Conservation (phyloP, 2,797 vertebrate genomes). For the Pteropus rufus region DNA sequence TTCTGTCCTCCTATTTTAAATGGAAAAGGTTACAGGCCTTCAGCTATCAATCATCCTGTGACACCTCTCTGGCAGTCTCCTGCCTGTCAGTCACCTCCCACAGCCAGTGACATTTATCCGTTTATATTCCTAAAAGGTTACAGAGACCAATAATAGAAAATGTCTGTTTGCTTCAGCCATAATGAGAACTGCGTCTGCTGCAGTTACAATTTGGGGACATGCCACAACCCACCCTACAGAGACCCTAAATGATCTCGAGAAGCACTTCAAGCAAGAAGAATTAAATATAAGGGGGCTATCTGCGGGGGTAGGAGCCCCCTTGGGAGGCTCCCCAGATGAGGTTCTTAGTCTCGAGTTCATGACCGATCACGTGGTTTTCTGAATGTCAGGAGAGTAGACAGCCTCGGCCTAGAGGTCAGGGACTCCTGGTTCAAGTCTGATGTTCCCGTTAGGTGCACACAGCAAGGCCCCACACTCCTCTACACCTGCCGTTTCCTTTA, state of each 20-base stretch:
- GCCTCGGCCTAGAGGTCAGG: not conserved
- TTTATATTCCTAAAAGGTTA: conserved; percentile 39
- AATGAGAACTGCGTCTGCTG: not conserved
- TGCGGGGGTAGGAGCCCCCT: accelerated
- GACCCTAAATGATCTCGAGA: not conserved
- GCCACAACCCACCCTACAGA: not conserved
- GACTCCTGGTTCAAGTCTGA: not conserved
- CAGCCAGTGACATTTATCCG: conserved; percentile 55
- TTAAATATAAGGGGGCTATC: not conserved
- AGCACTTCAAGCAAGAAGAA: not conserved
- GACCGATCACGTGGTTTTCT: not conserved
- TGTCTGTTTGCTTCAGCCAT: conserved; percentile 18
- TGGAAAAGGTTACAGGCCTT: conserved; percentile 21
- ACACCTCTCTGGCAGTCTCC: not conserved
- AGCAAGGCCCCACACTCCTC: not conserved
- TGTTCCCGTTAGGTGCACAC: not conserved
- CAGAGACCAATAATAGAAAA: conserved; percentile 50
- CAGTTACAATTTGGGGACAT: not conserved
- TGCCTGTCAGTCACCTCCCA: not conserved
- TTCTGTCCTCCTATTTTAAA: not conserved
- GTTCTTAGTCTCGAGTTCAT: not conserved
- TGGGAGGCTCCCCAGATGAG: not conserved
- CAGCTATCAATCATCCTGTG: conserved; percentile 15
- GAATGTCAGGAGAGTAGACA: not conserved
- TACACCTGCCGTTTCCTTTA: not conserved